Percentiles rank a stretch among this genome's conserved stretches.
Evolutionary conservation across 2,113 vertebrate species (phyloP).

Genomic region (Equus przewalskii): DNA sequence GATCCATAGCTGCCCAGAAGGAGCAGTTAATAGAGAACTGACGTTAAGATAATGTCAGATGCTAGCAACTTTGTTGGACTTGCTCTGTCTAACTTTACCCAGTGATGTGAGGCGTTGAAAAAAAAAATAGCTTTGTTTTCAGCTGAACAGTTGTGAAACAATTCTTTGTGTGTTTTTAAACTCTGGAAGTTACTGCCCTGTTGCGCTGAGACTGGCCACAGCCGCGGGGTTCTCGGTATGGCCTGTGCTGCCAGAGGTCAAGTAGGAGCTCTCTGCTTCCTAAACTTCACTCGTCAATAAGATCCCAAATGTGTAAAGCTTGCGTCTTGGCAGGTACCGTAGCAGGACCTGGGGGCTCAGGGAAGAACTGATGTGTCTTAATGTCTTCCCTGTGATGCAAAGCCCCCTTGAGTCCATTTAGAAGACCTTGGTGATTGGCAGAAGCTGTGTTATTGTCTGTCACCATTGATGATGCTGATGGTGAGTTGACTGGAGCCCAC

Average conservation of each 20-base stretch:
- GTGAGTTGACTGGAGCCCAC: background rate
- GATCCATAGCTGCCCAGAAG: background rate
- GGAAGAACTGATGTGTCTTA: background rate
- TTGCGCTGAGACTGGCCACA: background rate
- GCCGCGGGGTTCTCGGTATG: background rate
- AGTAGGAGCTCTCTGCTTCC: background rate
- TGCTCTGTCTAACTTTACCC: background rate
- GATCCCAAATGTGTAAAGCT: background rate
- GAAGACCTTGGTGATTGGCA: background rate
- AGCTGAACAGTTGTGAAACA: background rate
- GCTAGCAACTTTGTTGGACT: background rate
- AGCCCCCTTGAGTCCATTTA: background rate
- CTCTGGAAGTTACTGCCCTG: background rate
- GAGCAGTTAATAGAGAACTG: background rate
- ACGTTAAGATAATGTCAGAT: background rate
- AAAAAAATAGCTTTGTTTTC: background rate
- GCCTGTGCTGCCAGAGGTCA: background rate
- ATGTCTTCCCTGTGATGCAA: background rate
- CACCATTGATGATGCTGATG: background rate
- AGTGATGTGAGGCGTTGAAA: background rate
- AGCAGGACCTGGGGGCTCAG: background rate
- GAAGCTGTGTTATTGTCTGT: background rate
- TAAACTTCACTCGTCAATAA: background rate
- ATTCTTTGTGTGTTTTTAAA: background rate
- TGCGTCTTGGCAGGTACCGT: background rate